Conservation (phyloP, 2,113 vertebrate genomes). For the Sturnira hondurensis region DNA sequence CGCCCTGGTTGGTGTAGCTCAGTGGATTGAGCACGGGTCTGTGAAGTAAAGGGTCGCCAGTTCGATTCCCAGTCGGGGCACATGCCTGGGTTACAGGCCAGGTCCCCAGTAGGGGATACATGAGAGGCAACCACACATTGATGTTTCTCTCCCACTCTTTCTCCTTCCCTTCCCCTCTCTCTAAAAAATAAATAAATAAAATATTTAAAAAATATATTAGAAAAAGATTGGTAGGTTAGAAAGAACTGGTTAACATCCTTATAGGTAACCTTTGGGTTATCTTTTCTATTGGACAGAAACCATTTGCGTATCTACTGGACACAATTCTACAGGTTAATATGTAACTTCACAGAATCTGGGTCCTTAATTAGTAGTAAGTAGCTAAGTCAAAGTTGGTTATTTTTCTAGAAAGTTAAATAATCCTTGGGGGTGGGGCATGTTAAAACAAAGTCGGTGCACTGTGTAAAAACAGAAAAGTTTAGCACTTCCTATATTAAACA, state of each 20-base stretch:
- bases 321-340: neutral
- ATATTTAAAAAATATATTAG: too few species aligned
- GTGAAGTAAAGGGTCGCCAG: too few species aligned
- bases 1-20: too few species aligned
- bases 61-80: too few species aligned
- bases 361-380: constrained; percentile 19
- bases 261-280: constrained; percentile 1
- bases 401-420: too few species aligned
- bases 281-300: constrained; percentile 28
- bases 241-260: neutral
- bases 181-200: too few species aligned
- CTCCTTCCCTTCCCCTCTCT: too few species aligned
- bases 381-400: neutral
- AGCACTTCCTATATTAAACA: neutral
- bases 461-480: neutral
- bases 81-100: too few species aligned
- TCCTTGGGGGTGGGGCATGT: neutral
- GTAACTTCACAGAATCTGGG: neutral
- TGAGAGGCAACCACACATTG: too few species aligned
- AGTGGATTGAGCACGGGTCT: too few species aligned
- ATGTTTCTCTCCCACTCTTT: too few species aligned
- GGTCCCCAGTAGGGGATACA: too few species aligned
- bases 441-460: neutral
- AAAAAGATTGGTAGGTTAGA: neutral
- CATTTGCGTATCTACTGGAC: neutral